Evolutionary conservation across 2,888 invertebrate genomes (phyloP).

Genomic region (Limulus polyphemus): DNA sequence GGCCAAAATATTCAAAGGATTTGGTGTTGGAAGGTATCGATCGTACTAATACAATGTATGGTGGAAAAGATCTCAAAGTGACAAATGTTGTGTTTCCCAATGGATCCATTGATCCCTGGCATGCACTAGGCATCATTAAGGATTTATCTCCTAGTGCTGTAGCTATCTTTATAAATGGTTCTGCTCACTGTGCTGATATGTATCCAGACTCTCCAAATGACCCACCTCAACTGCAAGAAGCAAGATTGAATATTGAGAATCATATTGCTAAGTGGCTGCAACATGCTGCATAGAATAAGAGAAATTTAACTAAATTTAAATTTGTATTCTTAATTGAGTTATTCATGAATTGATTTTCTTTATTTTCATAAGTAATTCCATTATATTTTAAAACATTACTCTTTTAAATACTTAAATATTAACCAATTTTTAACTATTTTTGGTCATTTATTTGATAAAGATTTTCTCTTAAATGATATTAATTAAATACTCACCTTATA

Average conservation of each 20-base stretch:
- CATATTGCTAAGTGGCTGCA: conserved; percentile 48
- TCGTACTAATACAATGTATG: conserved; percentile 61
- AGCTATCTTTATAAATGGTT: conserved; percentile 39
- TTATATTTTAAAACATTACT: too few species aligned
- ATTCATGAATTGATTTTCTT: too few species aligned
- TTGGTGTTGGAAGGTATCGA: conserved; percentile 50
- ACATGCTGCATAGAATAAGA: too few species aligned
- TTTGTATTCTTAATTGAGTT: too few species aligned
- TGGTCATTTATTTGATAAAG: too few species aligned
- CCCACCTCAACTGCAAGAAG: conserved; percentile 51
- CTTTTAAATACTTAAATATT: too few species aligned
- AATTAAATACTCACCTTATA: too few species aligned
- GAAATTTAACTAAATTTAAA: too few species aligned
- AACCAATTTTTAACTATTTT: too few species aligned
- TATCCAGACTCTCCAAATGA: conserved; percentile 60
- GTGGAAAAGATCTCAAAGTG: conserved; percentile 55
- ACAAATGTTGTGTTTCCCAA: conserved; percentile 70
- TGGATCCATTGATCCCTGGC: conserved; percentile 64
- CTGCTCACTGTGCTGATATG: conserved; percentile 92
- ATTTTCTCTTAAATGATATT: too few species aligned
- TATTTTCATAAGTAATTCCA: too few species aligned
- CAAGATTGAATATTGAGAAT: conserved; percentile 50
- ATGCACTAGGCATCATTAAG: conserved; percentile 39
- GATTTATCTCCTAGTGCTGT: conserved; percentile 33
- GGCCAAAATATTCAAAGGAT: conserved; percentile 43